These are phyloP conservation scores for Drosophila melanogaster DNA, from an alignment of 1,140 invertebrate genomes.

Conservation along the genomic window Release_6_plus_ISO1_MT NT_033777.3:6752501-6753000, in stretches of 20 bases:
- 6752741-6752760: no score
- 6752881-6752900: neutral
- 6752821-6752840: neutral
- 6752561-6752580: conserved; percentile 68
- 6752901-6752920: conserved; percentile 19
- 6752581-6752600: conserved; percentile 45
- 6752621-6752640: neutral
- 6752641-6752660: conserved; percentile 3
- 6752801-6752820: neutral
- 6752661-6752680: neutral
- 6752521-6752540: conserved; percentile 74
- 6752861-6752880: conserved; percentile 1
- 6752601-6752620: conserved; percentile 26
- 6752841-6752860: neutral
- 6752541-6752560: conserved; percentile 78
- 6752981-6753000: neutral
- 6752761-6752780: no score
- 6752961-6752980: conserved; percentile 46
- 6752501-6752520: conserved; percentile 73
- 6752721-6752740: neutral
- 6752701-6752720: conserved; percentile 5
- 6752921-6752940: conserved; percentile 63
- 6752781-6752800: neutral
- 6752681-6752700: conserved; percentile 3
- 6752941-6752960: conserved; percentile 61